phyloP scores from a whole-genome alignment of 2,888 invertebrate genomes.

The Dastarcus helophoroides region DNA sequence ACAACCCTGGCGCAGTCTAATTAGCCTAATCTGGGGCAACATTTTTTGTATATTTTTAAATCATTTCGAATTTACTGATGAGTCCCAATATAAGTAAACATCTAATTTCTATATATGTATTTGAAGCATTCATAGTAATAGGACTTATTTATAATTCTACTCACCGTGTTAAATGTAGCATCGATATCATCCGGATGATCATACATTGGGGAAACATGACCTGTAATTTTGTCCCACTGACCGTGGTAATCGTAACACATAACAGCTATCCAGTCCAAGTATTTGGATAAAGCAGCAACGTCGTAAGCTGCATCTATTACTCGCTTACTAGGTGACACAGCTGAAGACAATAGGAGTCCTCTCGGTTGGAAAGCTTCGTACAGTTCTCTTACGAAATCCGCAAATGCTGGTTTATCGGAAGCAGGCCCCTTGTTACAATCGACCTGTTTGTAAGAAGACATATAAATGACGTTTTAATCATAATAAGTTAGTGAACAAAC shows the following conservation, averaged over 20 bases:
- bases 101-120: neutral
- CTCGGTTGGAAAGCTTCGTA: conserved; percentile 58
- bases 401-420: conserved; percentile 71
- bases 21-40: too few species aligned
- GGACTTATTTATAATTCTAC: conserved; percentile 20
- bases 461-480: too few species aligned
- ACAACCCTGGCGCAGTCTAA: too few species aligned
- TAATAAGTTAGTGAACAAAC: too few species aligned
- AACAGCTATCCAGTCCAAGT: conserved; percentile 81
- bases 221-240: conserved; percentile 84
- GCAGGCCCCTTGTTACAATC: conserved; percentile 73
- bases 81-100: too few species aligned
- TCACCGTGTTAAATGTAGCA: conserved; percentile 65
- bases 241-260: conserved; percentile 90
- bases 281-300: conserved; percentile 58
- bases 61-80: too few species aligned
- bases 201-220: conserved; percentile 83
- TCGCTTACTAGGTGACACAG: conserved; percentile 74
- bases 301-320: conserved; percentile 81
- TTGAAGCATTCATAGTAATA: neutral
- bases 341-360: conserved; percentile 64
- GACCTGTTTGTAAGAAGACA: conserved; percentile 38
- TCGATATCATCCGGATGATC: conserved; percentile 61
- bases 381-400: conserved; percentile 62
- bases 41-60: too few species aligned